phyloP scores from a whole-genome alignment of 1,140 invertebrate genomes.

The Bombus terrestris region DNA sequence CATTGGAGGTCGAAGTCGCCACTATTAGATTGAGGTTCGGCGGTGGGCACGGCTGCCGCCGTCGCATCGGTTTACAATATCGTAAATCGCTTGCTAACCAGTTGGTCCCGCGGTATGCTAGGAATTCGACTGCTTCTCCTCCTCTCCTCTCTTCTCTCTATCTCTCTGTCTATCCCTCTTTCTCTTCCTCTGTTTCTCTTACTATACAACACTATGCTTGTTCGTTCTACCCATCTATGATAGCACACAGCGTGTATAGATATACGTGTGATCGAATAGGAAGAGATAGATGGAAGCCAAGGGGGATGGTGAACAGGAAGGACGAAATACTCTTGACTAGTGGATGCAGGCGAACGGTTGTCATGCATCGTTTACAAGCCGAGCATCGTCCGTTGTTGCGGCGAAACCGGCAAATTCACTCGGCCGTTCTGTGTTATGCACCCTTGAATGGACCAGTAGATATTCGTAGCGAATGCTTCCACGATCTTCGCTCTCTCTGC shows the following conservation, averaged over 20 bases:
- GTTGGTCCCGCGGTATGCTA: slow-evolving; percentile 78
- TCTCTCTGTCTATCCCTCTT: background rate
- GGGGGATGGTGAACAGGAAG: slow-evolving; percentile 24
- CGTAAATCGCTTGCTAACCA: slow-evolving; percentile 81
- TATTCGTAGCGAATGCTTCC: slow-evolving; percentile 52
- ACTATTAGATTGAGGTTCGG: slow-evolving; percentile 79
- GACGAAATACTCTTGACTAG: slow-evolving; percentile 61
- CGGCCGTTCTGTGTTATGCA: slow-evolving; percentile 46
- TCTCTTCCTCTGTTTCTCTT: slow-evolving; percentile 23
- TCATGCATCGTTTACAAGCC: slow-evolving; percentile 69
- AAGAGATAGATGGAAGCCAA: slow-evolving; percentile 31
- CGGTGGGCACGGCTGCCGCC: slow-evolving; percentile 68
- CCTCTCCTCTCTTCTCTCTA: slow-evolving; percentile 1
- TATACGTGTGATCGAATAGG: slow-evolving; percentile 45
- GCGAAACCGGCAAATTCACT: slow-evolving; percentile 62
- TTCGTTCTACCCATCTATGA: slow-evolving; percentile 47
- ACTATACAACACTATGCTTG: slow-evolving; percentile 25
- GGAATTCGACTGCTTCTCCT: slow-evolving; percentile 75
- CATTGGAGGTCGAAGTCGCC: slow-evolving; percentile 73
- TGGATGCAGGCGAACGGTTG: slow-evolving; percentile 53
- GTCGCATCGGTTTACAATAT: slow-evolving; percentile 81
- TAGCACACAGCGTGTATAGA: background rate
- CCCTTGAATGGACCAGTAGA: slow-evolving; percentile 48
- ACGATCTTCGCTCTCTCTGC: slow-evolving; percentile 1
- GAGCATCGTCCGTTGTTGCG: slow-evolving; percentile 66